phyloP scores from a whole-genome alignment of 2,113 vertebrate genomes.

The Hystrix brachyura region DNA sequence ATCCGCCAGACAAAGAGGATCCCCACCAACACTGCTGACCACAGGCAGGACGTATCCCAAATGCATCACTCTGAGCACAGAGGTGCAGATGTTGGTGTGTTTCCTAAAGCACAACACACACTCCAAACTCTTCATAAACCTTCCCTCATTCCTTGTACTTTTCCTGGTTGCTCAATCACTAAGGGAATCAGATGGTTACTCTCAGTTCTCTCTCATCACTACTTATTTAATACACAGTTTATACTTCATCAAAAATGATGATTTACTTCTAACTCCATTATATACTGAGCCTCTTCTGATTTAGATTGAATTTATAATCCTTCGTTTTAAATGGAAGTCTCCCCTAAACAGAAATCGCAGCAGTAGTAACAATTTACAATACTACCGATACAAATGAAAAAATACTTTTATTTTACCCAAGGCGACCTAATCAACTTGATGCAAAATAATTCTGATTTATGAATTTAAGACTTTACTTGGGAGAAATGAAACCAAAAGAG shows the following conservation, averaged over 20 bases:
- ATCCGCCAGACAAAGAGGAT: not conserved
- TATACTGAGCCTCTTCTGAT: not conserved
- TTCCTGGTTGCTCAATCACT: conserved; percentile 79
- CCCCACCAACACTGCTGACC: not conserved
- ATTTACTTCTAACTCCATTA: conserved; percentile 55
- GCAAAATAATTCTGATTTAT: conserved; percentile 41
- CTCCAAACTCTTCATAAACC: not conserved
- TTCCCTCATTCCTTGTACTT: conserved; percentile 78
- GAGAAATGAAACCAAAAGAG: conserved; percentile 59
- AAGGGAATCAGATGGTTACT: conserved; percentile 75
- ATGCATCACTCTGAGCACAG: not conserved
- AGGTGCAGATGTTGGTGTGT: not conserved
- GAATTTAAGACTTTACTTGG: conserved; percentile 34
- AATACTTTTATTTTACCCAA: not conserved
- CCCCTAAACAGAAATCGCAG: conserved; percentile 63
- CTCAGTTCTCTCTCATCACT: conserved; percentile 66
- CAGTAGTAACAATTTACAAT: not conserved
- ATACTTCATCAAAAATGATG: conserved; percentile 67
- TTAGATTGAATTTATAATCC: conserved; percentile 13
- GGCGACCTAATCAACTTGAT: not conserved
- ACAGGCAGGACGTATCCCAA: not conserved
- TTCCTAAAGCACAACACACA: not conserved
- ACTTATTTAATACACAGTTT: conserved; percentile 70
- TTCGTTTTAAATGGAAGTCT: conserved; percentile 58
- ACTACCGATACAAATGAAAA: not conserved